Evolutionary conservation across 1,140 invertebrate species (phyloP), one percentile per base, ranked within the genome.

Genomic region (Cydia strobilella): DNA sequence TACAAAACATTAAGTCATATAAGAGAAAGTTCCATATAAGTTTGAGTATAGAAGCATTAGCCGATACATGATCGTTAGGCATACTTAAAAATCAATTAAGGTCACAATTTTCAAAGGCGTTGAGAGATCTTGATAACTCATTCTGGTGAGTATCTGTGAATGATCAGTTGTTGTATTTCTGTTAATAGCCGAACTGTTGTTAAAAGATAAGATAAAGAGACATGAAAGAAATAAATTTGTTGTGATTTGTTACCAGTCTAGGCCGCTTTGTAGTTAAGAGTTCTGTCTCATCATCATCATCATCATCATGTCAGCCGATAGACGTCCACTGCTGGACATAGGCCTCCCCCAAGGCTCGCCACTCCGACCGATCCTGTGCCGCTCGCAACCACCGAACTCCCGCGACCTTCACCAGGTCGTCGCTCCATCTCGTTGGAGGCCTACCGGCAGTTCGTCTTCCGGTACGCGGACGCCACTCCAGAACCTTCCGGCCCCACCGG

Each of bases 71-170:
- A 69, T 42, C 65, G 65, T 69, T 69, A 69, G 65, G 9, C 15
- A 45, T 54, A 73, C 72, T 73, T 73, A 73, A 73, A 73, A 73
- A 54, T 73, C 72, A 73, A 73, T 73, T 73, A 73, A 23, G 72
- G 72, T 31, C 72, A 73, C 65, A 69, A 69, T 73, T 73, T 54
- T 73, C 72, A 48, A 54, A 51, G 72, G 72, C 72, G 51, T 73
- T 73, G 72, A 73, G 65, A 69, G 25, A 69, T 69, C 25, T 69
- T 35, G 65, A 69, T 69, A 69, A 69, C 65, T 18, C 27, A 69
- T 69, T 69, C 65, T 9, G 65, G 15, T 15, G 65, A 35, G 65
- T 69, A 69, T 69, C 65, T 69, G 65, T 35, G 35, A 69, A 31
- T 69, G 65, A 69, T 69, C 65, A 18, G 65, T 66, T 66, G 63